These are phyloP conservation scores for Rhinopomastus cyanomelas DNA, from an alignment of 2,113 vertebrate species.

Conservation along the genomic window DNA sequence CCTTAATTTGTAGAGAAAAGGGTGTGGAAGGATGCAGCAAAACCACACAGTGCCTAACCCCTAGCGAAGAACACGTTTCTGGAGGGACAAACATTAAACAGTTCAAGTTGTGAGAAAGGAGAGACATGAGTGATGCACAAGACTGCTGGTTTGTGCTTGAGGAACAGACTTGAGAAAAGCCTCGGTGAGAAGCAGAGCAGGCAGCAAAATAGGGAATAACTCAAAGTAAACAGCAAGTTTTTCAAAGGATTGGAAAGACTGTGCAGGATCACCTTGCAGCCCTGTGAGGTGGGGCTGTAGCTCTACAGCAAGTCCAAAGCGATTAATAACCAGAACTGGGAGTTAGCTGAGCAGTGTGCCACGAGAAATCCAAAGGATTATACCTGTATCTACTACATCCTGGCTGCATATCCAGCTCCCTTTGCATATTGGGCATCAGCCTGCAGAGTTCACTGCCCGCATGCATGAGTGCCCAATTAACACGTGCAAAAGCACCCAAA, in stretches of 20 bases:
- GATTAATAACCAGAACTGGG: background rate
- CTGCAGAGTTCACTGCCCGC: background rate
- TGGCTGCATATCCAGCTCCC: background rate
- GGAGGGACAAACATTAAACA: background rate
- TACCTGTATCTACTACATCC: background rate
- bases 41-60: background rate
- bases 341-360: background rate
- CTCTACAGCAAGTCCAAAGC: background rate
- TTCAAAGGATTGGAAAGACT: background rate
- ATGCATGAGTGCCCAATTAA: background rate
- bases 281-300: background rate
- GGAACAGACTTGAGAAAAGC: background rate
- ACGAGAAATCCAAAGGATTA: background rate
- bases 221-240: background rate
- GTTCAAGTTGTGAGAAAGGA: background rate
- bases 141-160: background rate
- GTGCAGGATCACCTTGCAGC: background rate
- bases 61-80: background rate
- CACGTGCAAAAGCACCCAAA: background rate
- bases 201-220: background rate
- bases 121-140: background rate
- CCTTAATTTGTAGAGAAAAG: background rate
- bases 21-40: background rate
- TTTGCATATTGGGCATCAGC: background rate
- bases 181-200: background rate